Evolutionary conservation across 2,797 vertebrate species (phyloP).

Genomic region (Luscinia megarhynchos): DNA sequence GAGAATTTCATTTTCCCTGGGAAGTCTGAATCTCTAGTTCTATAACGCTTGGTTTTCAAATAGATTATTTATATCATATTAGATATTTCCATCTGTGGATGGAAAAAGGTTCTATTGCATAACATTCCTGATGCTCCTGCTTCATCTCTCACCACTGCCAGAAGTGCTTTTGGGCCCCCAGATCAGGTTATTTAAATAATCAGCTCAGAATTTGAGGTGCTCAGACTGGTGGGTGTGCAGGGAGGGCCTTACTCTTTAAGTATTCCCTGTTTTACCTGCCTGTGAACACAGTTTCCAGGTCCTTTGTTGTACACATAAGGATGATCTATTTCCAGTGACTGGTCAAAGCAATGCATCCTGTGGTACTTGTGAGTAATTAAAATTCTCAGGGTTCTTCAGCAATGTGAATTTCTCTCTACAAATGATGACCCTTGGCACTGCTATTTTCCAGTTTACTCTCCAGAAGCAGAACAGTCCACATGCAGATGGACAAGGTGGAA

Average conservation of each 20-base stretch:
- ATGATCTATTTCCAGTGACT: slow-evolving; percentile 1
- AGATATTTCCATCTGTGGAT: slow-evolving; percentile 37
- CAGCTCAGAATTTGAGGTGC: background rate
- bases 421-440: background rate
- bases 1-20: slow-evolving; percentile 26
- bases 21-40: slow-evolving; percentile 36
- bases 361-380: background rate
- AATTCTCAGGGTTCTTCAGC: background rate
- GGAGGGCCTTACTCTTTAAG: background rate
- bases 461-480: background rate
- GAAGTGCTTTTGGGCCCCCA: background rate
- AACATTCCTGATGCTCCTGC: background rate
- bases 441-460: background rate
- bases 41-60: slow-evolving; percentile 23
- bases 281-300: slow-evolving; percentile 4
- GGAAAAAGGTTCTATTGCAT: background rate
- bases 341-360: background rate
- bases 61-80: slow-evolving; percentile 34
- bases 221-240: background rate
- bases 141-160: background rate
- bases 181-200: background rate
- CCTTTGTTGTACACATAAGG: background rate
- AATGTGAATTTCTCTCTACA: background rate
- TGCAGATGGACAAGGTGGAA: background rate
- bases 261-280: background rate